These are phyloP conservation scores for Ostrea edulis DNA, from an alignment of 1,140 invertebrate species.

Conservation along the genomic window DNA sequence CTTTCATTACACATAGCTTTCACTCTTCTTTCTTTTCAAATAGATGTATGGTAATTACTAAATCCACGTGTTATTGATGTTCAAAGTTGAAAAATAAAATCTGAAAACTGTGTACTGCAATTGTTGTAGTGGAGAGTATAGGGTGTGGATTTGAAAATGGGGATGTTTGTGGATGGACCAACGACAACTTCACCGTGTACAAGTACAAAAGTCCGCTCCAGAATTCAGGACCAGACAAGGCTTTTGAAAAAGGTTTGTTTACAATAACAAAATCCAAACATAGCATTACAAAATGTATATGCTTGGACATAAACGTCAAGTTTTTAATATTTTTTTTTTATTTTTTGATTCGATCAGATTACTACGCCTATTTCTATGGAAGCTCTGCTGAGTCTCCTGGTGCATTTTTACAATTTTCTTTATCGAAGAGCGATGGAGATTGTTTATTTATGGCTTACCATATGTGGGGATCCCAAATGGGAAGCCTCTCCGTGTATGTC, in stretches of 20 bases:
- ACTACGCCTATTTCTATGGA: not conserved
- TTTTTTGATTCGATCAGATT: not conserved
- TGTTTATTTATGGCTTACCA: conserved; percentile 10
- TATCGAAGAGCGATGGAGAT: not conserved
- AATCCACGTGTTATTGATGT: too few relatives aligned
- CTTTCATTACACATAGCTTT: too few relatives aligned
- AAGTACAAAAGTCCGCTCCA: not conserved
- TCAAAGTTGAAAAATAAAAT: too few relatives aligned
- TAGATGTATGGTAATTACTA: too few relatives aligned
- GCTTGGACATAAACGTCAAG: too few relatives aligned
- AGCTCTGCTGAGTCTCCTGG: not conserved
- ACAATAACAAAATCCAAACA: not conserved
- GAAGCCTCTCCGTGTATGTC: not conserved
- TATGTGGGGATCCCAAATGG: conserved; percentile 11
- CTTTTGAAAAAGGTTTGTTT: conserved; percentile 13
- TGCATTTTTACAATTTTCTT: not conserved
- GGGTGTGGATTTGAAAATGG: not conserved
- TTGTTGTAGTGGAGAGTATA: conserved; percentile 1
- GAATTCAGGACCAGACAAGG: not conserved
- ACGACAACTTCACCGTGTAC: not conserved
- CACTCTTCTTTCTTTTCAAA: too few relatives aligned
- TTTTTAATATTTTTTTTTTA: not conserved
- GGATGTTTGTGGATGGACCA: not conserved
- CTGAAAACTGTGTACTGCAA: too few relatives aligned
- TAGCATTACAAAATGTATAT: not conserved